These are phyloP conservation scores for Eupithecia vulgata DNA, from an alignment of 2,888 invertebrate genomes.

Conservation along the genomic window DNA sequence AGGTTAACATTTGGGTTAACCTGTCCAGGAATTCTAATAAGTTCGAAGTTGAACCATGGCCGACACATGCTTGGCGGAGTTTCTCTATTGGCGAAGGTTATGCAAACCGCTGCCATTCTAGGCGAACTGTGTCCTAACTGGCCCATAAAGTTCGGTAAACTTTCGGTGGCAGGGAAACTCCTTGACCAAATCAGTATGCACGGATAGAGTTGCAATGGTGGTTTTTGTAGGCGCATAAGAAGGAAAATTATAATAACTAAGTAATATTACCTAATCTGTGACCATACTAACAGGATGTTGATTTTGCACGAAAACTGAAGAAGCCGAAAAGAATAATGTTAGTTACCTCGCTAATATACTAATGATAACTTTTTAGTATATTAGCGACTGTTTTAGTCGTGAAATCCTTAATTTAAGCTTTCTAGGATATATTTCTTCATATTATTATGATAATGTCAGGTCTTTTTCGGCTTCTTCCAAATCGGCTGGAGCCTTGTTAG, in stretches of 20 bases:
- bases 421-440: too few relatives aligned
- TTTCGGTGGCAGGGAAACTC: neutral
- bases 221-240: neutral
- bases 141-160: constrained; percentile 2
- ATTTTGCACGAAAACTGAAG: neutral
- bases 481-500: neutral
- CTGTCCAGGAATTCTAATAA: constrained; percentile 13
- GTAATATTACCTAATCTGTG: too few relatives aligned
- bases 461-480: too few relatives aligned
- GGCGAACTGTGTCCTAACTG: constrained; percentile 31
- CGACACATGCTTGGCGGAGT: constrained; percentile 38
- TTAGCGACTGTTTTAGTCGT: too few relatives aligned
- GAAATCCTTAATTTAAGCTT: too few relatives aligned
- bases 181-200: constrained; percentile 8
- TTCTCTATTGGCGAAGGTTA: constrained; percentile 44
- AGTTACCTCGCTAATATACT: too few relatives aligned
- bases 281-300: neutral
- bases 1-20: neutral
- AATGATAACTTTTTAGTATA: too few relatives aligned
- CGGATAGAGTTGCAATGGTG: constrained; percentile 1
- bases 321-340: neutral
- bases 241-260: too few relatives aligned
- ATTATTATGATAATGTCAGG: too few relatives aligned
- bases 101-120: constrained; percentile 33
- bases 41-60: constrained; percentile 12